Evolutionary conservation across 2,888 invertebrate species (phyloP).

Genomic region (Byasa hedistus): DNA sequence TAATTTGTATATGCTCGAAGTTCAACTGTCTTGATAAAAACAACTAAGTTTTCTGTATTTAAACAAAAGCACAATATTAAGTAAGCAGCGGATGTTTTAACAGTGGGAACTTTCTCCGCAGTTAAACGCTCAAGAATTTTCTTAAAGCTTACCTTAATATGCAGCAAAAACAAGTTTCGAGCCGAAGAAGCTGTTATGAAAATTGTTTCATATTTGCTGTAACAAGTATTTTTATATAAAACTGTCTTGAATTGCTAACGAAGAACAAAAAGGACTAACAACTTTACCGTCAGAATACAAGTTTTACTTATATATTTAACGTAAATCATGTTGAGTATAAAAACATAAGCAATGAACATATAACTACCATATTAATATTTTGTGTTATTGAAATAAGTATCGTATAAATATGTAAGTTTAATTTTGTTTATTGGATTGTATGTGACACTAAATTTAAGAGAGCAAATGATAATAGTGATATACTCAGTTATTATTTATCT

Average conservation of each 20-base stretch:
- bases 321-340: too few relatives aligned
- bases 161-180: constrained; percentile 16
- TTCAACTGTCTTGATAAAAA: not conserved
- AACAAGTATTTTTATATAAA: not conserved
- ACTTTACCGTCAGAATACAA: too few relatives aligned
- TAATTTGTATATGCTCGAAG: too few relatives aligned
- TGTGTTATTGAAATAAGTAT: too few relatives aligned
- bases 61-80: constrained; percentile 1
- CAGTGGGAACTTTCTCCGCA: not conserved
- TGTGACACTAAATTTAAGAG: too few relatives aligned
- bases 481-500: too few relatives aligned
- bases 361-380: too few relatives aligned
- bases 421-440: too few relatives aligned
- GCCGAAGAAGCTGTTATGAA: constrained; percentile 17
- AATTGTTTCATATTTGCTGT: constrained; percentile 18
- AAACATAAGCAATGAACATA: too few relatives aligned
- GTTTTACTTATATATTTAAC: too few relatives aligned
- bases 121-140: constrained; percentile 10
- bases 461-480: too few relatives aligned
- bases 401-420: too few relatives aligned
- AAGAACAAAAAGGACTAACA: not conserved
- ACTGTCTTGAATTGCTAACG: not conserved
- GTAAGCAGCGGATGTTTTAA: not conserved
- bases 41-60: not conserved
- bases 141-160: constrained; percentile 18